These are phyloP conservation scores for Vandiemenella viatica DNA, from an alignment of 2,888 invertebrate genomes.

Conservation along the genomic window DNA sequence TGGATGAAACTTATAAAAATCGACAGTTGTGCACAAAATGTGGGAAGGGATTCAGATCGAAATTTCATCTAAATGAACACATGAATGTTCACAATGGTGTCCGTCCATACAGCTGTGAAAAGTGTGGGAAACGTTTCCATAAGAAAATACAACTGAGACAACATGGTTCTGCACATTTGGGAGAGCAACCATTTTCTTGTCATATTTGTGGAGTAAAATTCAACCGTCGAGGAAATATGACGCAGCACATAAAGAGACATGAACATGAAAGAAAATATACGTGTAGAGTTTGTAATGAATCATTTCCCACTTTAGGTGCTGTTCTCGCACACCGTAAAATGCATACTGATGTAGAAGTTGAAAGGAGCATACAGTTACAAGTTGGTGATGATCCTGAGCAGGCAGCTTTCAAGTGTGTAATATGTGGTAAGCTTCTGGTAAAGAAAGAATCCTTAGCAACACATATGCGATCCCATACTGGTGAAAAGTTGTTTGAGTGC, in stretches of 20 bases:
- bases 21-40: slow-evolving; percentile 23
- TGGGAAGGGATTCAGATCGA: slow-evolving; percentile 30
- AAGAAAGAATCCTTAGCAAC: slow-evolving; percentile 21
- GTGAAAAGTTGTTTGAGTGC: slow-evolving; percentile 18
- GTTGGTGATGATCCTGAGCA: slow-evolving; percentile 16
- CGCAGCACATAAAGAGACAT: slow-evolving; percentile 25
- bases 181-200: slow-evolving; percentile 22
- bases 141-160: slow-evolving; percentile 26
- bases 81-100: slow-evolving; percentile 29
- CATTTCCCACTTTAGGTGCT: slow-evolving; percentile 24
- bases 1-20: slow-evolving; percentile 24
- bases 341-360: slow-evolving; percentile 23
- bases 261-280: slow-evolving; percentile 22
- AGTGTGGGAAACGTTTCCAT: slow-evolving; percentile 30
- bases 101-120: slow-evolving; percentile 27
- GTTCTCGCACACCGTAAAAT: slow-evolving; percentile 24
- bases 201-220: slow-evolving; percentile 24
- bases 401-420: slow-evolving; percentile 21
- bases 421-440: slow-evolving; percentile 22
- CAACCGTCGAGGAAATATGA: slow-evolving; percentile 27
- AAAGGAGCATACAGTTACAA: slow-evolving; percentile 19
- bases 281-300: slow-evolving; percentile 23
- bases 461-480: slow-evolving; percentile 22
- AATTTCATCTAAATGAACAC: slow-evolving; percentile 33
- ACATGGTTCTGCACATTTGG: slow-evolving; percentile 24